A percentile compares a stretch with the other conserved stretches of the same genome.
phyloP scores from a whole-genome alignment of 2,113 vertebrate genomes.

The Atrichornis clamosus region DNA sequence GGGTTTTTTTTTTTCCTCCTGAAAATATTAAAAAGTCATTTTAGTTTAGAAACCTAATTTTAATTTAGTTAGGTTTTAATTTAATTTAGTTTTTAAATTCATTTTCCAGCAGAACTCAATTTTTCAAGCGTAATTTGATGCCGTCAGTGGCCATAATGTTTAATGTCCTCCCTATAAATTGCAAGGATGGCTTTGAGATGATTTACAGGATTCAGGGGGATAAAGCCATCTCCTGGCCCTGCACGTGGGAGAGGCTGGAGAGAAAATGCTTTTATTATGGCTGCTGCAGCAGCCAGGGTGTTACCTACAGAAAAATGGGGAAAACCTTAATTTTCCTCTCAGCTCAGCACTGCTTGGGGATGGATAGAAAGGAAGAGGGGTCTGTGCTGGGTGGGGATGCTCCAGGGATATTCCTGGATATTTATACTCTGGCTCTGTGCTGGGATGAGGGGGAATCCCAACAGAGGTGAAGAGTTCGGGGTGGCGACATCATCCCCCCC shows the following conservation, averaged over 20 bases:
- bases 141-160: slow-evolving; percentile 65
- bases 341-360: background rate
- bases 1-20: background rate
- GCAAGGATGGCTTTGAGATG: slow-evolving; percentile 35
- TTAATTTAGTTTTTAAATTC: slow-evolving; percentile 65
- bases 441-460: background rate
- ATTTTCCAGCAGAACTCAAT: slow-evolving; percentile 61
- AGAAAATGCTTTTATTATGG: background rate
- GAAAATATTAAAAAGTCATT: slow-evolving; percentile 67
- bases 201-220: slow-evolving; percentile 49
- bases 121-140: slow-evolving; percentile 69
- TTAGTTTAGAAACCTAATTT: slow-evolving; percentile 66
- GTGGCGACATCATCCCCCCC: background rate
- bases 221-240: background rate
- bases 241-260: background rate
- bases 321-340: background rate
- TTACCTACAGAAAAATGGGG: background rate
- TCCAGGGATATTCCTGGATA: background rate
- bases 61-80: slow-evolving; percentile 67
- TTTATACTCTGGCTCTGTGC: background rate
- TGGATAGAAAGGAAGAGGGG: background rate
- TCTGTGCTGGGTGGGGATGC: background rate
- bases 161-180: slow-evolving; percentile 68
- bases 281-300: background rate
- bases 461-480: fast-evolving